Conservation (phyloP, 2,113 vertebrate species). For the Neogobius melanostomus region DNA sequence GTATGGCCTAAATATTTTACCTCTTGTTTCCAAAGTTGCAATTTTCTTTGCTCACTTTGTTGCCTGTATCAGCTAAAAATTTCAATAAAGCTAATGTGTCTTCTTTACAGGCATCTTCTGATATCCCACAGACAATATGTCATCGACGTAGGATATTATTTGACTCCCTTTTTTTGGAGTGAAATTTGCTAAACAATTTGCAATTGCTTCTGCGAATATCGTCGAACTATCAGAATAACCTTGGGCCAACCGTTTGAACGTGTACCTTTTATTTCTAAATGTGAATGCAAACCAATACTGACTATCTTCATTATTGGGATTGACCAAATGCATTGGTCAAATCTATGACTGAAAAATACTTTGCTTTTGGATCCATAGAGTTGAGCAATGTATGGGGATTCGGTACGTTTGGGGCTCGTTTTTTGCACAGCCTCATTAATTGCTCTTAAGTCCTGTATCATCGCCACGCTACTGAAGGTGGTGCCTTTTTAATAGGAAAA, state of each 20-base stretch:
- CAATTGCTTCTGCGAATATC: neutral
- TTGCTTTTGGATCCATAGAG: neutral
- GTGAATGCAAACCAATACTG: neutral
- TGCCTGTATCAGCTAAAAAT: neutral
- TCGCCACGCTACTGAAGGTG: slow-evolving; percentile 3
- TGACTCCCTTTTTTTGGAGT: neutral
- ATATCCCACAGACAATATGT: neutral
- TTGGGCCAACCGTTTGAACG: neutral
- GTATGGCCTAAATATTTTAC: no score
- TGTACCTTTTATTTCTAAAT: neutral
- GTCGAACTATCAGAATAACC: neutral
- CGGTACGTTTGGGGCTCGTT: neutral
- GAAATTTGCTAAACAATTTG: neutral
- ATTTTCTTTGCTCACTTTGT: neutral
- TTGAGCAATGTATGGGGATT: neutral
- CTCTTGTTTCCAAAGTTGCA: neutral
- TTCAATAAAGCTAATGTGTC: neutral
- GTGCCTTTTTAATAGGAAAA: slow-evolving; percentile 2
- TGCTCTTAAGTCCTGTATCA: neutral
- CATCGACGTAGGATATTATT: neutral
- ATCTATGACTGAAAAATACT: neutral
- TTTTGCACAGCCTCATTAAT: neutral
- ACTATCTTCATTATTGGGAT: neutral
- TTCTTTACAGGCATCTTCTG: neutral
- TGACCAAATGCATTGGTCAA: neutral